Percentiles rank a stretch among this genome's conserved stretches.
Evolutionary conservation across 2,888 invertebrate species (phyloP).

Genomic region (Phyllotreta striolata): DNA sequence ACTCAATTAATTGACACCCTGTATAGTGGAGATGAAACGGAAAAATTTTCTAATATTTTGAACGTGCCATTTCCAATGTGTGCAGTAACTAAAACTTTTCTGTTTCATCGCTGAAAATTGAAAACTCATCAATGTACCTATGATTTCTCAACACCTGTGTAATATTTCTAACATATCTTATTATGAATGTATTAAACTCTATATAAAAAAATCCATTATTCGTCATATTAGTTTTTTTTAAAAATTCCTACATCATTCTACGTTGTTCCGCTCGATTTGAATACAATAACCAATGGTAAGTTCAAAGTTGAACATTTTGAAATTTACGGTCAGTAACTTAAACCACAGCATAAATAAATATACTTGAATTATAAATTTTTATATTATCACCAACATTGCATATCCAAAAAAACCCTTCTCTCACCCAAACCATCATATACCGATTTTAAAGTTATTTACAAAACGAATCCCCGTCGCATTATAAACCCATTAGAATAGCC

Average conservation of each 20-base stretch:
- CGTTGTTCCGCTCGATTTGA: slow-evolving; percentile 1
- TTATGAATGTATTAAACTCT: slow-evolving; percentile 44
- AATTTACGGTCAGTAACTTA: too few relatives aligned
- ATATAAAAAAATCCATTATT: slow-evolving; percentile 16
- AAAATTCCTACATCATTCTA: slow-evolving; percentile 9
- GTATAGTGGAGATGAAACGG: too few relatives aligned
- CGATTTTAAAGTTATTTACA: slow-evolving; percentile 3
- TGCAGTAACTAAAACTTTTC: slow-evolving; percentile 2
- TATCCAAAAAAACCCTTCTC: too few relatives aligned
- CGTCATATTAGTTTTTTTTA: not conserved
- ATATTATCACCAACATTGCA: too few relatives aligned
- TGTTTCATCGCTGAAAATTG: slow-evolving; percentile 19
- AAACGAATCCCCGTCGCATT: not conserved
- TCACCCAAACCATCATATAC: not conserved
- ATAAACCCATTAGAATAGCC: slow-evolving; percentile 9
- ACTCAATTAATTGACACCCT: too few relatives aligned
- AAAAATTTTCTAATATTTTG: too few relatives aligned
- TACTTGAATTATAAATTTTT: too few relatives aligned
- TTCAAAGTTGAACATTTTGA: too few relatives aligned
- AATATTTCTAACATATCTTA: slow-evolving; percentile 48
- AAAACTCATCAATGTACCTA: slow-evolving; percentile 31
- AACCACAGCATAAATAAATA: too few relatives aligned
- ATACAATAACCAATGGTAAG: slow-evolving; percentile 6
- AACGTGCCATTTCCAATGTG: not conserved
- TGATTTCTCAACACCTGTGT: slow-evolving; percentile 36